phyloP scores from a whole-genome alignment of 92 coral and sea anemone species.

The Parazoanthus atlanticus region DNA sequence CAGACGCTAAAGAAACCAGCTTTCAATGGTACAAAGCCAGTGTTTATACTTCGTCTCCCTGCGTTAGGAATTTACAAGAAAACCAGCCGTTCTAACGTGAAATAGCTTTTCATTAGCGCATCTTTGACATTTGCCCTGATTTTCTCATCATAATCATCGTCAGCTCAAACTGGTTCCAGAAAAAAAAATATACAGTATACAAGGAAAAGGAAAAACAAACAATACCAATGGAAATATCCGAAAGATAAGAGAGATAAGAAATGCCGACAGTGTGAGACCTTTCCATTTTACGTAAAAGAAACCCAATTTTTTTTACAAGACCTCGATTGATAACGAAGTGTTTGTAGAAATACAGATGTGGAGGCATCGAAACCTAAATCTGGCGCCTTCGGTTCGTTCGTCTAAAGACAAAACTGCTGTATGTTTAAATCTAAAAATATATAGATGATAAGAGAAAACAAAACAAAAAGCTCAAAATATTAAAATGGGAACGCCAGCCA shows the following conservation, averaged over 20 bases:
- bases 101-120: neutral
- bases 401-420: too few species aligned
- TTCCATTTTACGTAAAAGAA: neutral
- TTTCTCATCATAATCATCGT: neutral
- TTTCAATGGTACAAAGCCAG: too few species aligned
- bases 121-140: neutral
- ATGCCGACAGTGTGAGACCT: neutral
- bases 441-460: too few species aligned
- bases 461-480: too few species aligned
- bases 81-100: neutral
- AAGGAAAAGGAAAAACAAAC: neutral
- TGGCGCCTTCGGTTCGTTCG: neutral
- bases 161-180: neutral
- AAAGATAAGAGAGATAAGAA: neutral
- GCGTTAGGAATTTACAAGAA: neutral
- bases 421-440: too few species aligned
- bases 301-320: neutral
- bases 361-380: neutral
- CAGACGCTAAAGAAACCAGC: neutral
- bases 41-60: neutral
- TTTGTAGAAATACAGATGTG: neutral
- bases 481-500: too few species aligned
- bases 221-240: neutral
- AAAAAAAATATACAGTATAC: neutral
- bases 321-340: neutral